Conservation (phyloP, 2,888 invertebrate species). For the Parasteatoda lunata region DNA sequence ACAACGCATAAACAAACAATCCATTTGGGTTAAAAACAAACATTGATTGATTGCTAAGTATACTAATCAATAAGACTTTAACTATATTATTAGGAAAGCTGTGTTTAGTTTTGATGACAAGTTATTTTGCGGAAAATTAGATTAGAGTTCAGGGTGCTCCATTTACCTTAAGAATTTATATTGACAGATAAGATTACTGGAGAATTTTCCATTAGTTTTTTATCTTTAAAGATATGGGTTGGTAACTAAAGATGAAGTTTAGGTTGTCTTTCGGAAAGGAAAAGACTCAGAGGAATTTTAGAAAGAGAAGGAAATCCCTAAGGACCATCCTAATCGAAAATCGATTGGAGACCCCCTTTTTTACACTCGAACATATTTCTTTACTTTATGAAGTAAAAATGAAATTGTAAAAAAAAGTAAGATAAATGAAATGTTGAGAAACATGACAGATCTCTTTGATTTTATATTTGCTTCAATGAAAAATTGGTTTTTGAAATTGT, state of each 20-base stretch:
- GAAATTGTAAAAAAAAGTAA: not conserved
- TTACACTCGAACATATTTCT: not conserved
- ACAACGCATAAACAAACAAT: too few species aligned
- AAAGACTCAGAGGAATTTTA: not conserved
- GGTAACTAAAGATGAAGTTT: not conserved
- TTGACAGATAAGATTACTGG: not conserved
- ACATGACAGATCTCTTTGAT: too few species aligned
- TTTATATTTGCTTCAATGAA: too few species aligned
- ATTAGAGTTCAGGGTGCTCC: too few species aligned
- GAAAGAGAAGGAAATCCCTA: constrained; percentile 16
- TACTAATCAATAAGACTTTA: too few species aligned
- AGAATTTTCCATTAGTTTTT: not conserved
- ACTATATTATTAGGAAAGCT: too few species aligned
- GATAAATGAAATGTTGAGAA: not conserved
- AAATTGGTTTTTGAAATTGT: too few species aligned
- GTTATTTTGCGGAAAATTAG: too few species aligned
- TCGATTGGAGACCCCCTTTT: constrained; percentile 21
- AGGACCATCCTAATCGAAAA: constrained; percentile 42
- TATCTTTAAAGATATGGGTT: not conserved
- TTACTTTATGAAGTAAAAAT: not conserved
- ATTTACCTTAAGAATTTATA: too few species aligned
- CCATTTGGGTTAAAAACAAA: too few species aligned
- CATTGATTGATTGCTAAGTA: too few species aligned
- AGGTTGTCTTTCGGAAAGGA: not conserved
- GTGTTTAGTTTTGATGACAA: too few species aligned